phyloP scores from a whole-genome alignment of 2,113 vertebrate genomes.

The Planiliza haematocheilus region DNA sequence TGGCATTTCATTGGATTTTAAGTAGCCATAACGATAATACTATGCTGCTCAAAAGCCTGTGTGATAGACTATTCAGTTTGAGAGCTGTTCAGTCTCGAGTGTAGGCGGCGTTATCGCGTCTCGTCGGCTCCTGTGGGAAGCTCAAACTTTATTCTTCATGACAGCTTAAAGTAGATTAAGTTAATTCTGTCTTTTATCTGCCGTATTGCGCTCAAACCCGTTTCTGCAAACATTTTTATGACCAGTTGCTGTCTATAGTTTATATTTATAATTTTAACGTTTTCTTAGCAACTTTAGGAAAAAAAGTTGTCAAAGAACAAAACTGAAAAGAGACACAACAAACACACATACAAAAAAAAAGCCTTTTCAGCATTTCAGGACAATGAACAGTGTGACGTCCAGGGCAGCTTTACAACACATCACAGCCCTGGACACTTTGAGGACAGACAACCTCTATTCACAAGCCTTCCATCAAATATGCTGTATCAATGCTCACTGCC shows the following conservation, averaged over 20 bases:
- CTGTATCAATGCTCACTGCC: slow-evolving; percentile 59
- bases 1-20: slow-evolving; percentile 70
- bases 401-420: slow-evolving; percentile 25
- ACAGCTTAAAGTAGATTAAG: slow-evolving; percentile 35
- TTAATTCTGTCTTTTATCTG: slow-evolving; percentile 21
- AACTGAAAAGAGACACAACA: slow-evolving; percentile 32
- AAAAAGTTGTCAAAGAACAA: too few relatives aligned
- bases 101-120: slow-evolving; percentile 26
- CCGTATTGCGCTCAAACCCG: not conserved
- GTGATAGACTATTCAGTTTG: slow-evolving; percentile 45
- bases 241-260: not conserved
- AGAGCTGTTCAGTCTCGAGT: slow-evolving; percentile 33
- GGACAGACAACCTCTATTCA: slow-evolving; percentile 60
- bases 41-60: slow-evolving; percentile 50
- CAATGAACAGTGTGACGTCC: slow-evolving; percentile 16
- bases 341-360: slow-evolving; percentile 6
- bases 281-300: too few relatives aligned
- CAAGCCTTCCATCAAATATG: slow-evolving; percentile 71
- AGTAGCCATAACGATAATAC: slow-evolving; percentile 70
- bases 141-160: slow-evolving; percentile 41
- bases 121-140: slow-evolving; percentile 14
- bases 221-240: slow-evolving; percentile 12
- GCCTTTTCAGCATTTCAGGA: slow-evolving; percentile 11
- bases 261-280: too few relatives aligned
- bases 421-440: slow-evolving; percentile 47